Evolutionary conservation across 1,140 invertebrate genomes (phyloP).

Genomic region (Neodiprion pinetum): DNA sequence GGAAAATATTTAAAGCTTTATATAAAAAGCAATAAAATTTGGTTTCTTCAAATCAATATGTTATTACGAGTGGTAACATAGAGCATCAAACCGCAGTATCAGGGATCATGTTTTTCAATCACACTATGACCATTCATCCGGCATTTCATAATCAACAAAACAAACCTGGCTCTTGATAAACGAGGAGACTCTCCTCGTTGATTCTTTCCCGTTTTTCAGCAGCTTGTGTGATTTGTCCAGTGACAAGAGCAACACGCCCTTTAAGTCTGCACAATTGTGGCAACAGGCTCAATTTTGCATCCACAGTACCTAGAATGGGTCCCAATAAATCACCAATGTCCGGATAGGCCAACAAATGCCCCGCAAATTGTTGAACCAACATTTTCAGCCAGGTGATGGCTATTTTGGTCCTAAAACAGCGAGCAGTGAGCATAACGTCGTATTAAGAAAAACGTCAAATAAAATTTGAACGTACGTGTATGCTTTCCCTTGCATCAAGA

Average conservation of each 20-base stretch:
- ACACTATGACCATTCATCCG: no score
- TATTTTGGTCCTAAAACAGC: conserved; percentile 63
- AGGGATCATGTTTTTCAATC: no score
- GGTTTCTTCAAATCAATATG: no score
- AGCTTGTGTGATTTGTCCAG: conserved; percentile 63
- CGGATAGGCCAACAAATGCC: conserved; percentile 68
- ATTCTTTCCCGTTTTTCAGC: conserved; percentile 53
- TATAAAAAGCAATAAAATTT: no score
- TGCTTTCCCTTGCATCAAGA: conserved; percentile 68
- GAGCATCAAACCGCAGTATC: no score
- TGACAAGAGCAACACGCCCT: conserved; percentile 66
- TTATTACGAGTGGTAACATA: no score
- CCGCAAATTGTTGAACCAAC: conserved; percentile 67
- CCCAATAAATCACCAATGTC: conserved; percentile 63
- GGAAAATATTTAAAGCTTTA: no score
- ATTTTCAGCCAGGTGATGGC: conserved; percentile 68
- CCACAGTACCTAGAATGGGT: conserved; percentile 67
- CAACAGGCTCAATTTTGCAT: conserved; percentile 64
- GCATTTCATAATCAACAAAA: conserved; percentile 4
- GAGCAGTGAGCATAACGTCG: conserved; percentile 9
- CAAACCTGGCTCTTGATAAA: conserved; percentile 68
- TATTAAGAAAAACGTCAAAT: conserved; percentile 11
- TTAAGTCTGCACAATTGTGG: conserved; percentile 63
- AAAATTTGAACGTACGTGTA: conserved; percentile 58
- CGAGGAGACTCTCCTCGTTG: conserved; percentile 57